Evolutionary conservation across 1,140 invertebrate genomes (phyloP), one percentile per base, ranked within the genome.

Genomic region (Bombus fervidus): DNA sequence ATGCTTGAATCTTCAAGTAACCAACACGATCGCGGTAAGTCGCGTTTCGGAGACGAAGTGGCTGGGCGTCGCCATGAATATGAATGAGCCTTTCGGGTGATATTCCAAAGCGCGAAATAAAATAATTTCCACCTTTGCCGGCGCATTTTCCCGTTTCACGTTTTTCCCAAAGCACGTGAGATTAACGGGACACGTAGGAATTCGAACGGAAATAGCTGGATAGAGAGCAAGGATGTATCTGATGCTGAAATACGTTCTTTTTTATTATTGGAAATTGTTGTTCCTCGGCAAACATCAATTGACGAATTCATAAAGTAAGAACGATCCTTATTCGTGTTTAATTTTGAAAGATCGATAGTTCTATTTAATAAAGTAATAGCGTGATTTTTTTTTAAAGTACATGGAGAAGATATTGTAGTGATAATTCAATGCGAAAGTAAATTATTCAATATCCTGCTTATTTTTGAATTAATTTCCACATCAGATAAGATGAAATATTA

Each of bases 21-120:
- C 86, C 80, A 85, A 87, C 86, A 79, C 74, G 82, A 90, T 76
- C 80, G 74, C 41, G 72, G 79, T 62, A 76, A 81, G 81, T 76
- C 85, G 79, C 86, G 84, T 87, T 86, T 86, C 71, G 86, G 88
- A 93, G 90, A 93, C 91, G 91, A 91, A 93, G 91, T 92, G 86
- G 88, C 81, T 74, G 86, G 64, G 77, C 89, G 82, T 81, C 79
- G 88, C 73, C 89, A 93, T 94, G 93, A 94, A 94, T 94, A 94
- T 93, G 91, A 94, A 94, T 93, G 91, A 93, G 79, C 64, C 59
- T 64, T 78, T 59, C 41, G 64, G 83, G 59, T 86, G 84, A 82
- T 88, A 88, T 86, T 79, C 84, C 87, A 88, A 93, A 93, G 89
- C 83, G 89, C 83, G 85, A 91, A 93, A 92, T 93, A 93, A 93